Conservation (phyloP, 2,113 vertebrate species). For the Odocoileus hemionus region DNA sequence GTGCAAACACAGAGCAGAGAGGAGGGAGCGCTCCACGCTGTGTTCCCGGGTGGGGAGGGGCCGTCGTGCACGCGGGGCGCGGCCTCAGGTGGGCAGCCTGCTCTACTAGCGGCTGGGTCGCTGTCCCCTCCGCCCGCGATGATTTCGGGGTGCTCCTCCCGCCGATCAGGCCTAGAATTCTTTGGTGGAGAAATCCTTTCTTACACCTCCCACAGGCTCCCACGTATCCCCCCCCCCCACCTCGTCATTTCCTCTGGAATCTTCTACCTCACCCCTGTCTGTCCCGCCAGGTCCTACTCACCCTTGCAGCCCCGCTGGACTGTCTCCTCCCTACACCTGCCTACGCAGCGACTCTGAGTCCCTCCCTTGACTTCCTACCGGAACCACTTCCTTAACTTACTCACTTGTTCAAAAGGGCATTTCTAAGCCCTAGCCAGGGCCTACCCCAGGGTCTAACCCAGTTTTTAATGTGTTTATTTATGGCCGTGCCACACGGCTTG, state of each 20-base stretch:
- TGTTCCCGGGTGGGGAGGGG: background rate
- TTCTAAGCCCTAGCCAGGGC: background rate
- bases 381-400: background rate
- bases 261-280: background rate
- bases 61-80: rapidly evolving
- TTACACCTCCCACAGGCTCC: background rate
- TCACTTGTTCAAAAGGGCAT: background rate
- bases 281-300: background rate
- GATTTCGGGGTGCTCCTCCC: no score
- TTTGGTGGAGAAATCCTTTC: background rate
- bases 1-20: background rate
- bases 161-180: background rate
- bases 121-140: rapidly evolving
- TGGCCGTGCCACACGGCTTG: background rate
- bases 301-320: background rate
- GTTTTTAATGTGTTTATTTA: background rate
- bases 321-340: background rate
- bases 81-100: no score
- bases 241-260: background rate
- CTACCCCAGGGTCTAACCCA: background rate
- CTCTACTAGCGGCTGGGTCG: background rate
- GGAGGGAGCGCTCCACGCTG: no score
- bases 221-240: no score
- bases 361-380: no score
- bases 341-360: background rate